Evolutionary conservation across 2,797 vertebrate species (phyloP).

Genomic region (Poecilia picta): DNA sequence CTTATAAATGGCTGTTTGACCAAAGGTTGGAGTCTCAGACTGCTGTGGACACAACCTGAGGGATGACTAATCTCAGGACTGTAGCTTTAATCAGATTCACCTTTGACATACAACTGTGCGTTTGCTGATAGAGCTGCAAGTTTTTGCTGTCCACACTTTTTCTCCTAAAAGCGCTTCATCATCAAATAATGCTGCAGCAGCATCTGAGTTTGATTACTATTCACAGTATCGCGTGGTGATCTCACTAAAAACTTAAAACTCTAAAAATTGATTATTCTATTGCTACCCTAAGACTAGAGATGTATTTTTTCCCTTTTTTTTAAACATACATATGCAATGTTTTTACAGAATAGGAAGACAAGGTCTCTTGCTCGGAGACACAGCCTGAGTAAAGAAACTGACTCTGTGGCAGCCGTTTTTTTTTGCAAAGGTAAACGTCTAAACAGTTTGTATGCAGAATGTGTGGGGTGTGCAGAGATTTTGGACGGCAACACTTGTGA

Average conservation of each 20-base stretch:
- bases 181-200: not conserved
- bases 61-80: not conserved
- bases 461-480: not conserved
- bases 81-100: not conserved
- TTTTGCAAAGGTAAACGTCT: not conserved
- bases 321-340: not conserved
- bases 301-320: not conserved
- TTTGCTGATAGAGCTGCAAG: not conserved
- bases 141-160: not conserved
- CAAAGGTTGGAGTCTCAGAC: not conserved
- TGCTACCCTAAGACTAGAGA: not conserved
- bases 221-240: not conserved
- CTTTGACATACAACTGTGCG: not conserved
- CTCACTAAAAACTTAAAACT: not conserved
- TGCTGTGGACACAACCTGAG: not conserved
- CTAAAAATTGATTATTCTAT: not conserved
- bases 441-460: not conserved
- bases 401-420: not conserved
- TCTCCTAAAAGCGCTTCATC: not conserved
- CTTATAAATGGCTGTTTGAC: not conserved
- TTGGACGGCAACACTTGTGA: not conserved
- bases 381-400: not conserved
- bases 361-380: not conserved
- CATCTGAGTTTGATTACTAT: too few relatives aligned
- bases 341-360: not conserved